Conservation (phyloP, 2,113 vertebrate species). For the Papio anubis region DNA sequence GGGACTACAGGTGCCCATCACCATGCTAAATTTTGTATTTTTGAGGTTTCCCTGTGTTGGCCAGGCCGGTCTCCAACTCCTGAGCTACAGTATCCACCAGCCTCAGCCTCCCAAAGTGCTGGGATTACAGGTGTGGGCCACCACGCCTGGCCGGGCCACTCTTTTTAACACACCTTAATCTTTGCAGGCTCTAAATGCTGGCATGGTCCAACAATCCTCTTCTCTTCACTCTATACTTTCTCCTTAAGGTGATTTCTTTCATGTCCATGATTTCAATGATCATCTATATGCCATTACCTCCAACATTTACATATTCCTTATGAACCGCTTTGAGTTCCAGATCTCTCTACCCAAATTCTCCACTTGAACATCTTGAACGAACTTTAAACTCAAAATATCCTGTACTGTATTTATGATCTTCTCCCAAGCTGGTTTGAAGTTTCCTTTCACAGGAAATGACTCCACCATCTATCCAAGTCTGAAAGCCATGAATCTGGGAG, state of each 20-base stretch:
- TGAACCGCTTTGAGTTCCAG: neutral
- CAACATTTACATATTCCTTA: neutral
- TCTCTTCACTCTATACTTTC: neutral
- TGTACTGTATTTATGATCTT: neutral
- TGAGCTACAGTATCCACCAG: no score
- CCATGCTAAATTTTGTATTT: no score
- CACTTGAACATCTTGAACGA: neutral
- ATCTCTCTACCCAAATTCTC: neutral
- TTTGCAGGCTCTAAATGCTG: neutral
- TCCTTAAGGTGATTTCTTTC: neutral
- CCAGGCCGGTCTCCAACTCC: no score
- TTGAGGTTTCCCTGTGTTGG: no score
- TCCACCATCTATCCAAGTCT: neutral
- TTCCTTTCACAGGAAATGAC: conserved; percentile 7
- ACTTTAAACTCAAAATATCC: neutral
- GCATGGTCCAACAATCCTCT: neutral
- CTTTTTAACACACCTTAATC: neutral
- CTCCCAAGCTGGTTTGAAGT: neutral
- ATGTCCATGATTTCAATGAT: neutral
- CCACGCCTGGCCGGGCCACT: no score
- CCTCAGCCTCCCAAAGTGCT: no score
- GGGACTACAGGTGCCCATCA: no score
- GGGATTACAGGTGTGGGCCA: no score
- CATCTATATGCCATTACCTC: neutral
- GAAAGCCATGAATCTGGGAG: neutral